These are phyloP conservation scores for Temnopleurus reevesii DNA, from an alignment of 53 echinoderm and acorn worm genomes.

Conservation along the genomic window DNA sequence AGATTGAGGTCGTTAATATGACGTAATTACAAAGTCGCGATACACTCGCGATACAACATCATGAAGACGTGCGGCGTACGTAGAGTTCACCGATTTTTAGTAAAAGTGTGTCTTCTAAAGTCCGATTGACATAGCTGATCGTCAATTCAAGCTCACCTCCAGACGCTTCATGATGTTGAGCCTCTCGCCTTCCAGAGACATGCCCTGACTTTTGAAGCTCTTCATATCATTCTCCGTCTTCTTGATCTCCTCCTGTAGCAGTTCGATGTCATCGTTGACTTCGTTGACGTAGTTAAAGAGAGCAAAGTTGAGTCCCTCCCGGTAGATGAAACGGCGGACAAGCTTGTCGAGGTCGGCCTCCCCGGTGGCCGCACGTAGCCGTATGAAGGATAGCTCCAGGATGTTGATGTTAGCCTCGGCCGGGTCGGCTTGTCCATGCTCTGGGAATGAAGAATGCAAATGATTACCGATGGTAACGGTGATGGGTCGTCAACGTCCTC, in stretches of 20 bases:
- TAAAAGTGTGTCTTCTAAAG: too few relatives aligned
- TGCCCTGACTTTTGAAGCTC: slow-evolving; percentile 81
- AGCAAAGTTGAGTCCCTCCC: slow-evolving; percentile 92
- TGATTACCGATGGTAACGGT: too few relatives aligned
- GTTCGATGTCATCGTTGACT: slow-evolving; percentile 82
- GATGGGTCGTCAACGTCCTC: too few relatives aligned
- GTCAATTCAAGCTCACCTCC: too few relatives aligned
- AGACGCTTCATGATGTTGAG: slow-evolving; percentile 80
- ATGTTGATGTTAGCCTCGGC: background rate
- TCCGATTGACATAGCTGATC: too few relatives aligned
- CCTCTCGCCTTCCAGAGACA: slow-evolving; percentile 73
- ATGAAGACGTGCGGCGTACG: too few relatives aligned
- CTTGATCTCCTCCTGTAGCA: slow-evolving; percentile 77
- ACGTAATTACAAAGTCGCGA: too few relatives aligned
- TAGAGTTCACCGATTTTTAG: too few relatives aligned
- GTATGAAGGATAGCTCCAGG: slow-evolving; percentile 31
- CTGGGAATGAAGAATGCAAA: background rate
- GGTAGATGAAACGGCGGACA: slow-evolving; percentile 81
- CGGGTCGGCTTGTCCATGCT: slow-evolving; percentile 18
- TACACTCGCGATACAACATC: too few relatives aligned
- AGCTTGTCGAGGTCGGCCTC: slow-evolving; percentile 76
- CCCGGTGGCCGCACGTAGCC: slow-evolving; percentile 34
- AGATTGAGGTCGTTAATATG: too few relatives aligned
- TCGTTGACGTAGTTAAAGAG: slow-evolving; percentile 99
- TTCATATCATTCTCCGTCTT: slow-evolving; percentile 67